Evolutionary conservation across 2,797 vertebrate species (phyloP), one percentile per base, ranked within the genome.

Genomic region (Harpagifer antarcticus): DNA sequence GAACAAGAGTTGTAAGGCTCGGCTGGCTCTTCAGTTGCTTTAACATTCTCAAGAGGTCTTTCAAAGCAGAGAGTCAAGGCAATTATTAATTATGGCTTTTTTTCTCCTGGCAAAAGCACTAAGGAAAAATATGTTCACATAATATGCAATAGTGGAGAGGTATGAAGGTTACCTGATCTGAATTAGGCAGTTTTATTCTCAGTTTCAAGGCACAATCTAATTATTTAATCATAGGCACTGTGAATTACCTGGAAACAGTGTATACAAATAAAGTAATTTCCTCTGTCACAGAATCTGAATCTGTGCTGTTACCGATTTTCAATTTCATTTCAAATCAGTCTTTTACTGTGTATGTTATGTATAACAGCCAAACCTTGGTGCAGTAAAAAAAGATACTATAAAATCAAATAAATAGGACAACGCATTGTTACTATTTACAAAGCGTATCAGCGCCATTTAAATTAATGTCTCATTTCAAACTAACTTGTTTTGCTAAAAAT

Each of bases 41-140:
- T 23, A 16, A 62, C 60, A 23, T 66, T 86, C 89, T 88, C 89
- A 60, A 71, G 78, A 74, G 84, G 57, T 61, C 83, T 83, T 81
- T 84, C 59, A 87, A 82, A 89, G 81, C 73, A 62, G 69, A 76
- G 81, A 86, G 78, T 85, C 53, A 55, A 86, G 76, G 86, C 81
- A 78, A 70, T 85, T 83, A 88, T 90, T 90, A 93, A 93, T 93
- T 90, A 91, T 79, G 61, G 52, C 65, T 68, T 79, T 58, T 82
- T 67, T 57, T 75, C 69, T 81, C 57, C 79, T 83, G 76, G 73
- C 88, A 80, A 65, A 71, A 81, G 43, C 88, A 76, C 62, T 60
- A 81, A 79, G 65, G 68, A 55, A 63, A 80, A 74, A 68, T 67
- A 40, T 84, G 53, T 60, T 85, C 49, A 63, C 44, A 60, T 65